Percentiles rank a stretch among this genome's conserved stretches.
Conservation (phyloP, 2,113 vertebrate species). For the Tenebrosternarchus preto region DNA sequence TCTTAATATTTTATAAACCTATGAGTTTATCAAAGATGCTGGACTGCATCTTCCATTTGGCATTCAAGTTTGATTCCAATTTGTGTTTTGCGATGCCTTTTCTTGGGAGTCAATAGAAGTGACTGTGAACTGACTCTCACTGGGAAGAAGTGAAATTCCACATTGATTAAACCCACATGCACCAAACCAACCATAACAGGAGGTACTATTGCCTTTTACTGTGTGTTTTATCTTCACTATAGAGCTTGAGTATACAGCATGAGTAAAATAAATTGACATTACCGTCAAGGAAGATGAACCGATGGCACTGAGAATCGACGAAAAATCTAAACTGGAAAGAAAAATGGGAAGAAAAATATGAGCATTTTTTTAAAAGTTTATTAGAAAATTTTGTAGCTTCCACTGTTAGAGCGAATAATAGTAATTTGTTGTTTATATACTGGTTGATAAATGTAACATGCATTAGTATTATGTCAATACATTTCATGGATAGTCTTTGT, state of each 20-base stretch:
- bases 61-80: neutral
- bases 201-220: neutral
- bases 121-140: too few species aligned
- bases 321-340: neutral
- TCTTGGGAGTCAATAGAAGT: neutral
- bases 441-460: too few species aligned
- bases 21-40: too few species aligned
- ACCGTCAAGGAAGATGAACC: too few species aligned
- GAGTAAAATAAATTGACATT: too few species aligned
- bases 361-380: too few species aligned
- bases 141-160: too few species aligned
- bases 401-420: conserved; percentile 1
- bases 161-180: neutral
- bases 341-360: neutral
- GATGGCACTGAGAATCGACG: too few species aligned
- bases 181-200: neutral
- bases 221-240: neutral
- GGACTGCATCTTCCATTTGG: neutral
- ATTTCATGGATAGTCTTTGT: neutral
- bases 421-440: neutral
- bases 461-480: too few species aligned
- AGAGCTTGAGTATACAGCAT: too few species aligned
- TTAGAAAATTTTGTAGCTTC: neutral
- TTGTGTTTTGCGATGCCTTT: neutral
- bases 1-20: too few species aligned